Evolutionary conservation across 2,888 invertebrate species (phyloP).

Genomic region (Blastobasis lacticolella): DNA sequence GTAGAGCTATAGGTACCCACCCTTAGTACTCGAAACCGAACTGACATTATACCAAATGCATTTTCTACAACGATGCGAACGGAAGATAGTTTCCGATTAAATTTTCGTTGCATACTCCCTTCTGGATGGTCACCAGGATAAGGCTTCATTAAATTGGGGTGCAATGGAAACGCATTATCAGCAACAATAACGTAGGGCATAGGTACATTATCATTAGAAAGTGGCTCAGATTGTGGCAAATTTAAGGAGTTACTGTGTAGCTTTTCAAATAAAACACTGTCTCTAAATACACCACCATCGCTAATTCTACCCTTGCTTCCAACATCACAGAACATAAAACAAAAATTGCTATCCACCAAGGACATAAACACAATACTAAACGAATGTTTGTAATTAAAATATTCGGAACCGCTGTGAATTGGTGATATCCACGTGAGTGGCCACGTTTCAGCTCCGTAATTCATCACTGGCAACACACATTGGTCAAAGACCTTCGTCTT

Average conservation of each 20-base stretch:
- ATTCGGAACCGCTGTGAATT: conserved; percentile 8
- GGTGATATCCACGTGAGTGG: too few species aligned
- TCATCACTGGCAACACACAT: too few species aligned
- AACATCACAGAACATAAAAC: conserved; percentile 6
- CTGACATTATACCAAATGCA: not conserved
- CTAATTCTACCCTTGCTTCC: conserved; percentile 4
- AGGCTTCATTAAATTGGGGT: not conserved
- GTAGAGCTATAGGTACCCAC: not conserved
- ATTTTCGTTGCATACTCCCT: not conserved
- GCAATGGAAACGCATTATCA: conserved; percentile 2
- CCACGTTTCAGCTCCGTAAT: too few species aligned
- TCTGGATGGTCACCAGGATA: not conserved
- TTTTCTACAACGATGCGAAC: conserved; percentile 1
- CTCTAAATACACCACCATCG: conserved; percentile 6
- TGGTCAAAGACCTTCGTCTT: too few species aligned
- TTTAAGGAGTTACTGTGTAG: not conserved
- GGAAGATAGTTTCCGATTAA: not conserved
- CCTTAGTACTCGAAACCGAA: not conserved
- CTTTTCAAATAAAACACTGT: not conserved
- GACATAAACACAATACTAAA: conserved; percentile 10
- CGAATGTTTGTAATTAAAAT: conserved; percentile 7
- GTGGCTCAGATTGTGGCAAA: not conserved
- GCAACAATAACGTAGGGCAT: conserved; percentile 1
- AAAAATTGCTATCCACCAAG: conserved; percentile 8
- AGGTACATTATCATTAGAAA: not conserved